Conservation (phyloP, 2,113 vertebrate species). For the Arizona elegans region DNA sequence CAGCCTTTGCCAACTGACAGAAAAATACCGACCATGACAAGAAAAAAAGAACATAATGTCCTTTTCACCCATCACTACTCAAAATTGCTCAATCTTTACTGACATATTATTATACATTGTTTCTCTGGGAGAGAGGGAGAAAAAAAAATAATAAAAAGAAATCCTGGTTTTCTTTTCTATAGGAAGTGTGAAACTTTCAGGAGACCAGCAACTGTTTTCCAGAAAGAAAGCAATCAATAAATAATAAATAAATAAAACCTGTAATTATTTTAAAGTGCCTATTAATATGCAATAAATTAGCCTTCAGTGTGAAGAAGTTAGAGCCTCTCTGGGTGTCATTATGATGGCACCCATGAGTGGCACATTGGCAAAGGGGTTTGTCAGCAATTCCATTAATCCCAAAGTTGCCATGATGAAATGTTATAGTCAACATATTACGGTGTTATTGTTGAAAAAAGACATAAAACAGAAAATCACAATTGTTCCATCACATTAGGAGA, state of each 20-base stretch:
- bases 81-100: conserved; percentile 96
- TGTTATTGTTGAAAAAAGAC: not conserved
- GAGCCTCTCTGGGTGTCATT: conserved; percentile 64
- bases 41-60: conserved; percentile 94
- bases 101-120: conserved; percentile 99
- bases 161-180: conserved; percentile 89
- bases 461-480: conserved; percentile 1
- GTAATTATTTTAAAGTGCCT: conserved; percentile 93
- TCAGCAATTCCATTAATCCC: conserved; percentile 8
- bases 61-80: conserved; percentile 90
- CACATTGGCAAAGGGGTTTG: conserved; percentile 26
- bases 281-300: conserved; percentile 93
- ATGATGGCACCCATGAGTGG: conserved; percentile 41
- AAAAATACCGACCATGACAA: conserved; percentile 87
- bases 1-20: conserved; percentile 89
- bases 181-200: conserved; percentile 91
- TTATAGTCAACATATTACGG: not conserved
- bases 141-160: conserved; percentile 60
- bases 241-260: conserved; percentile 75
- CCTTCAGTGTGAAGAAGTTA: conserved; percentile 85
- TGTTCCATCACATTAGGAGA: not conserved
- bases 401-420: conserved; percentile 12
- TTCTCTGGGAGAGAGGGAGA: conserved; percentile 68
- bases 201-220: conserved; percentile 78
- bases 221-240: conserved; percentile 79